These are phyloP conservation scores for Clarias fuscus DNA, from an alignment of 2,797 vertebrate genomes.

Conservation along the genomic window DNA sequence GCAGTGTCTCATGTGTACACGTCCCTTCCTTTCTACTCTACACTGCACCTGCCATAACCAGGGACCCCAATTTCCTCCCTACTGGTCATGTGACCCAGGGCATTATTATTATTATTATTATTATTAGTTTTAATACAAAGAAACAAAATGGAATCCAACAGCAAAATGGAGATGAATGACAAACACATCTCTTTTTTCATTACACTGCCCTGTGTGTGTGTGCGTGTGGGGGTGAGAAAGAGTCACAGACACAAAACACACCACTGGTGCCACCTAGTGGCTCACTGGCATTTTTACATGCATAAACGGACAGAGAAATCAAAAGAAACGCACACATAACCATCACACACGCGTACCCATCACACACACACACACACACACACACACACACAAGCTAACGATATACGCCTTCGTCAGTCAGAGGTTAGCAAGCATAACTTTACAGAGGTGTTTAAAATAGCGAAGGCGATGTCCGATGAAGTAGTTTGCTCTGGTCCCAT, in stretches of 20 bases:
- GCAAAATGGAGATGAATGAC: constrained; percentile 60
- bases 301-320: neutral
- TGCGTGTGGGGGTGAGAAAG: neutral
- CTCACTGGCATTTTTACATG: neutral
- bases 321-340: neutral
- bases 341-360: neutral
- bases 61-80: neutral
- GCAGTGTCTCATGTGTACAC: neutral
- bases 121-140: neutral
- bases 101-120: neutral
- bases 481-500: no score
- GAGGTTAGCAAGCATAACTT: no score
- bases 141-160: constrained; percentile 59
- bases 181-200: constrained; percentile 45
- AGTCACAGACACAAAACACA: neutral
- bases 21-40: neutral
- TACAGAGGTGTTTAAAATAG: no score
- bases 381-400: no score
- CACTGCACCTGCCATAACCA: neutral
- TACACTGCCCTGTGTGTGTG: constrained; percentile 14
- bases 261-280: constrained; percentile 35
- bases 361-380: neutral
- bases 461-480: no score
- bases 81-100: neutral
- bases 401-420: no score